These are phyloP conservation scores for Trachelus iudaicus DNA, from an alignment of 2,888 invertebrate species.

Conservation along the genomic window DNA sequence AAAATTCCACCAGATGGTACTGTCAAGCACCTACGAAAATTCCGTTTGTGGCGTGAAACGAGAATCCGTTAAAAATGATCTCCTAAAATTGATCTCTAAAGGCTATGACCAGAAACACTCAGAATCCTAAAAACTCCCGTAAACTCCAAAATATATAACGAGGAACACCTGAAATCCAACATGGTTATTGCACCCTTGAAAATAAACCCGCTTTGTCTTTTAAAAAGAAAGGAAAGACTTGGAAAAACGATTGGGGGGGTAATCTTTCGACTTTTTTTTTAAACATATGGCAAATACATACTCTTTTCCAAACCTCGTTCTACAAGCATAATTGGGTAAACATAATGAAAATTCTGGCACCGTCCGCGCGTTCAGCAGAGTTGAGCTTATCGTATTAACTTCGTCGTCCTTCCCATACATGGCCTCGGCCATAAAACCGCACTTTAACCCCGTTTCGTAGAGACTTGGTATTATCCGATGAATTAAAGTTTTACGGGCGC, in stretches of 20 bases:
- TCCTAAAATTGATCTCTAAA: no score
- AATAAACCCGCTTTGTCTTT: not conserved
- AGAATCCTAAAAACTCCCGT: no score
- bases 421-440: not conserved
- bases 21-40: no score
- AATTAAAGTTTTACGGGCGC: constrained; percentile 2
- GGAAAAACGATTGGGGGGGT: not conserved
- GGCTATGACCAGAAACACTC: no score
- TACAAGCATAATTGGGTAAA: not conserved
- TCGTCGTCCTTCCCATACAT: not conserved
- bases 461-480: constrained; percentile 3
- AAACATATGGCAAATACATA: not conserved
- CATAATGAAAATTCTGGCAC: constrained; percentile 1
- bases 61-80: no score
- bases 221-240: not conserved
- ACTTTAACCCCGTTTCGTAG: constrained; percentile 2
- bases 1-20: no score
- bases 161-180: no score
- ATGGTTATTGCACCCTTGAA: not conserved
- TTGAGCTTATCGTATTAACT: constrained; percentile 1
- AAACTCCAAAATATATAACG: no score
- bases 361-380: not conserved
- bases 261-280: not conserved
- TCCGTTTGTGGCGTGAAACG: no score
- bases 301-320: not conserved